A percentile compares a stretch with the other conserved stretches of the same genome.
phyloP scores from a whole-genome alignment of 2,888 invertebrate species.

The Dynastes maya region DNA sequence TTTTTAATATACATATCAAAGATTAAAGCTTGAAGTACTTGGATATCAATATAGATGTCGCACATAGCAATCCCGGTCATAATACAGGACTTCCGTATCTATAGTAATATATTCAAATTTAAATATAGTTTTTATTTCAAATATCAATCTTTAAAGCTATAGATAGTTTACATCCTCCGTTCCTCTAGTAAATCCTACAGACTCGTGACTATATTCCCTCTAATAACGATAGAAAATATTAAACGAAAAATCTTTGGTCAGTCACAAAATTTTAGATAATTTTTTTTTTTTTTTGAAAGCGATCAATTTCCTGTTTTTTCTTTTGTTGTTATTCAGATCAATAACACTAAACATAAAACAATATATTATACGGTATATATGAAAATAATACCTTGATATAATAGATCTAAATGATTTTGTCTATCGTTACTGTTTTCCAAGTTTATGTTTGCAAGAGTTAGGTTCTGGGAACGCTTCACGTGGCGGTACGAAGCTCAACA shows the following conservation, averaged over 20 bases:
- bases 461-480: slow-evolving; percentile 80
- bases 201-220: background rate
- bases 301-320: too few relatives aligned
- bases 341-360: slow-evolving; percentile 12
- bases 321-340: slow-evolving; percentile 3
- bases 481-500: slow-evolving; percentile 78
- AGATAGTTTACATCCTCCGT: background rate
- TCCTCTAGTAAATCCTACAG: background rate
- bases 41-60: slow-evolving; percentile 1
- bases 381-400: background rate
- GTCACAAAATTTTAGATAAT: background rate
- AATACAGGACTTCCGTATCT: slow-evolving; percentile 50
- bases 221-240: background rate
- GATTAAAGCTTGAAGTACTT: slow-evolving; percentile 23
- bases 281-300: too few relatives aligned
- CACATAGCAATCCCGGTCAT: slow-evolving; percentile 48
- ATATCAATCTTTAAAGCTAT: background rate
- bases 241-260: background rate
- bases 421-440: slow-evolving; percentile 61
- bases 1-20: background rate
- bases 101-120: slow-evolving; percentile 18
- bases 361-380: background rate
- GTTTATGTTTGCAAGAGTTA: slow-evolving; percentile 68
- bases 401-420: slow-evolving; percentile 4
- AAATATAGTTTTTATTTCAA: background rate